Evolutionary conservation across 2,797 vertebrate genomes (phyloP), one percentile per base, ranked within the genome.

Genomic region (Cottoperca gobio): DNA sequence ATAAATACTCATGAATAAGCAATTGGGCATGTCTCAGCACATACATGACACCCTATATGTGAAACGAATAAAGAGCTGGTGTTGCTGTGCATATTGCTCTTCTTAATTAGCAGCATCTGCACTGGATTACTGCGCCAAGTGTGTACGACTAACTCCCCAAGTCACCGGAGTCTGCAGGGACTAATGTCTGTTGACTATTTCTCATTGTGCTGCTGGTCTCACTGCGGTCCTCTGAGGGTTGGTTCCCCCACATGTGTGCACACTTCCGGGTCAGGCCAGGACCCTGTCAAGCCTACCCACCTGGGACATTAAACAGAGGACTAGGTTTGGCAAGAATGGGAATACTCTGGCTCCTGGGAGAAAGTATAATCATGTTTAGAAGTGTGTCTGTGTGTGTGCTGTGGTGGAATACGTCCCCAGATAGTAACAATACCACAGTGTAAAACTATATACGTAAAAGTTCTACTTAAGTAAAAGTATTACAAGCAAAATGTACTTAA

Each of bases 81-180:
- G 59, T 49, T 55, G 46, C 74, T 54, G 52, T 68, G 70, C 75
- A 74, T 82, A 79, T 65, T 35, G 13, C 55, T 72, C 17, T 61
- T 69, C 46, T 39, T 84, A 74, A 88, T 90, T 76, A 84, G 76
- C 59, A 70, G 46, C 45, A 50, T 82, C 53, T 73, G 64, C 40
- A 35, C 53, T 70, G 24, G 40, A 53, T 66, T 70, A 55, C 54
- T 26, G 39, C 23, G 17, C 31, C 54, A 42, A 33, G 63, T 28
- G 14, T 46, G 33, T 46, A 31, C 48, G 49, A 77, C 23, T 65
- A 73, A 79, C 68, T 73, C 61, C 68, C 74, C n/a, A 53, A 64
- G 69, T 82, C 43, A 70, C 40, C 33, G 28, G 8, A 60, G 73
- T 71, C 72, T 77, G 28, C 5, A 39, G 61, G 67, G 81, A 81